phyloP scores from a whole-genome alignment of 1,140 invertebrate species.

The Pseudoatta argentina region DNA sequence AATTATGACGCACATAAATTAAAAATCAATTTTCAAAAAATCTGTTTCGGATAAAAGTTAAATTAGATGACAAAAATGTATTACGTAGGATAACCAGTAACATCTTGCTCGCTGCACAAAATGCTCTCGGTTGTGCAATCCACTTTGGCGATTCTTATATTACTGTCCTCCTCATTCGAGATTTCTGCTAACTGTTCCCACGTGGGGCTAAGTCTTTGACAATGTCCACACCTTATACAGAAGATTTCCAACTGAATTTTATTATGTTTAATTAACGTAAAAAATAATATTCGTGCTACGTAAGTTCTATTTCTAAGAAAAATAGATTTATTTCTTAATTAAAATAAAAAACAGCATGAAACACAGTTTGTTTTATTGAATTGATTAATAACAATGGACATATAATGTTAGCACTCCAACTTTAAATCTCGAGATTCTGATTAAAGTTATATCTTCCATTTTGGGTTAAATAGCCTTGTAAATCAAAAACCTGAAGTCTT shows the following conservation, averaged over 20 bases:
- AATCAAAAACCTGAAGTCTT: too few species aligned
- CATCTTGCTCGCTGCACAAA: conserved; percentile 91
- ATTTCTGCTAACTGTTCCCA: conserved; percentile 92
- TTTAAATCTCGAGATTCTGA: too few species aligned
- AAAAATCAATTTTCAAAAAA: conserved; percentile 29
- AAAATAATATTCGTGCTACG: not conserved
- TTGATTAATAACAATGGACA: too few species aligned
- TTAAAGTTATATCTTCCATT: too few species aligned
- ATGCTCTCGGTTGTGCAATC: conserved; percentile 92
- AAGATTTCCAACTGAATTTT: not conserved
- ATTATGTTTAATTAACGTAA: not conserved
- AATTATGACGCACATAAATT: not conserved
- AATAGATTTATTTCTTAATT: too few species aligned
- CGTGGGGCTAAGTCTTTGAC: conserved; percentile 89
- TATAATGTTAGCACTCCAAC: too few species aligned
- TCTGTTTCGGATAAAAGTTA: conserved; percentile 12
- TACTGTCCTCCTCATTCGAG: conserved; percentile 88
- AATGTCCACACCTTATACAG: conserved; percentile 90
- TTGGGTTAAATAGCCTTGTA: too few species aligned
- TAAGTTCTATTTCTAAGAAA: too few species aligned
- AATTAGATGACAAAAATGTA: conserved; percentile 38
- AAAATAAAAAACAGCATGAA: too few species aligned
- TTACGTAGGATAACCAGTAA: conserved; percentile 91
- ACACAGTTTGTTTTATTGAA: too few species aligned
- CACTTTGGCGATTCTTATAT: conserved; percentile 91